Base-by-base conservation (phyloP, 1,140 invertebrate genomes). In the Oedothorax gibbosus region DNA sequence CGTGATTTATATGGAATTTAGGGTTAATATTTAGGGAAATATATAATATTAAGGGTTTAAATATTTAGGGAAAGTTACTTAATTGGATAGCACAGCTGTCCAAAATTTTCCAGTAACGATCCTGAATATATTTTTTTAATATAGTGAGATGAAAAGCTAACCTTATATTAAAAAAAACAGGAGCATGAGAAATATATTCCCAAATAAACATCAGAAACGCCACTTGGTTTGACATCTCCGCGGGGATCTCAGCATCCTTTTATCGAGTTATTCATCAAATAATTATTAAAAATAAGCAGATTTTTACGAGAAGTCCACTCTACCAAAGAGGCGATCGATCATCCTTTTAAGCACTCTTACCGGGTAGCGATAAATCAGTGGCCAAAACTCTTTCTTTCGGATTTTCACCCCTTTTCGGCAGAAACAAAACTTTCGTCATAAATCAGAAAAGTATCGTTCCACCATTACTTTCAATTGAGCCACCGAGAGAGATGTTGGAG, bases 391-490 rank as follows among this genome's bases (percentile, higher is more conserved):
- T 50, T 75, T 75, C 54, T 75, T 75, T 35, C 54, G 9, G 53
- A 75, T 75, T 75, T 75, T 57, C 72, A 57, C 15, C 57, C 51
- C 35, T 56, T 35, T 75, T 11, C 57, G 72, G 56, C 72, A 75
- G 72, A 75, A 75, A 75, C 72, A 75, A 75, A 75, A 75, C 72
- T 75, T 75, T 50, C 53, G 35, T 57, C 72, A 75, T 75, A 75
- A 75, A 75, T 75, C 72, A 75, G 72, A 14, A 35, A 71, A 20
- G 54, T 75, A 75, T 75, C 72, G 72, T 57, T 60, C 10, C 18
- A 9, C 72, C 72, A 75, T 75, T 75, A 75, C 57, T 75, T 75
- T 75, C 72, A 75, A 75, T 75, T 75, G 72, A 53, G 72, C 57
- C 54, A 57, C 72, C 35, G 20, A 35, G 35, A 35, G 35, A 35